Evolutionary conservation across 2,888 invertebrate species (phyloP).

Genomic region (Phaonia tiefii): DNA sequence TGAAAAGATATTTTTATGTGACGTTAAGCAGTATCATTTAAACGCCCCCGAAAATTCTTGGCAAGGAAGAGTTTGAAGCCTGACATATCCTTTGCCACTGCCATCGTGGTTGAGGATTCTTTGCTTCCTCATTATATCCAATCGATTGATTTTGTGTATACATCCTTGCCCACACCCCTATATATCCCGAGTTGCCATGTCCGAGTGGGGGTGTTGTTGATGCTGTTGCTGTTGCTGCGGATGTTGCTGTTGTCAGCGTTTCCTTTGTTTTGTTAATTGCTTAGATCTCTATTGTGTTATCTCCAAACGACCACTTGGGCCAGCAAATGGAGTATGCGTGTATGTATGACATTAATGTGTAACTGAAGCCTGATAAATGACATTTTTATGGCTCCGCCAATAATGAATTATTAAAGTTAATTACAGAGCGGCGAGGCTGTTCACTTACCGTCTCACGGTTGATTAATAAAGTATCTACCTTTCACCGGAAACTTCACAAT

Average conservation of each 20-base stretch:
- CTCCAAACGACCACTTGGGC: not conserved
- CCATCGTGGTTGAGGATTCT: not conserved
- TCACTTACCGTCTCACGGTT: not conserved
- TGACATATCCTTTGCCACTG: too few relatives aligned
- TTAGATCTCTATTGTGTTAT: not conserved
- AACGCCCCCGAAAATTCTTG: not conserved
- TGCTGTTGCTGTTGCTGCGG: not conserved
- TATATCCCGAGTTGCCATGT: too few relatives aligned
- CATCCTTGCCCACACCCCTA: too few relatives aligned
- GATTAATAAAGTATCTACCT: not conserved
- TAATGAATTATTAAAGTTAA: slow-evolving; percentile 44
- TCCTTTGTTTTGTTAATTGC: slow-evolving; percentile 11
- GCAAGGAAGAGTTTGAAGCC: too few relatives aligned
- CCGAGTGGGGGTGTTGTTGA: too few relatives aligned
- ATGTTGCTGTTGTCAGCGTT: too few relatives aligned
- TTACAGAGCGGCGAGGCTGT: not conserved
- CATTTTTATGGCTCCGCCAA: slow-evolving; percentile 44
- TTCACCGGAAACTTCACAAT: not conserved
- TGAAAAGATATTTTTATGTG: not conserved
- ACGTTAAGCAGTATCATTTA: not conserved
- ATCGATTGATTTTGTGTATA: not conserved
- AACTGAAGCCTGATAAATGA: slow-evolving; percentile 33
- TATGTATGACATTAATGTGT: not conserved
- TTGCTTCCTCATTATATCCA: not conserved
- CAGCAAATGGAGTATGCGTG: not conserved